Base-by-base conservation (phyloP, 2,888 invertebrate species). In the Unio pictorum region DNA sequence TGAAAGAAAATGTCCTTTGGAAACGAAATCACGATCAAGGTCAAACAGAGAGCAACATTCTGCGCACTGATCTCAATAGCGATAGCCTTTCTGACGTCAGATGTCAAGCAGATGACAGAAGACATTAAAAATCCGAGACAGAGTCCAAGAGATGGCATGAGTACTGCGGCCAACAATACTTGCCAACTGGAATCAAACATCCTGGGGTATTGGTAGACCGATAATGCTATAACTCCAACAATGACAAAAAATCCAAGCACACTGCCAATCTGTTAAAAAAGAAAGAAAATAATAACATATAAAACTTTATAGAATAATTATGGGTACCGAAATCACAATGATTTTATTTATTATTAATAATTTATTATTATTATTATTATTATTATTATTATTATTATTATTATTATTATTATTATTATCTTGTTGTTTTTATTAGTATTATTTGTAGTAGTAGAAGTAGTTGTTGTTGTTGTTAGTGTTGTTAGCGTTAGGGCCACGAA, bases 41-140 rank as follows among this genome's bases (percentile, higher is more conserved):
- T 72, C 23, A 68, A 56, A 55, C 68, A 72, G 4, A 72, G 61
- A 17, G 66, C 66, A 7, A 72, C 66, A n/a, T 72, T 72, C 63
- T 72, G 72, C 17, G 67, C 63, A 3, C 68, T 65, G 26, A 64
- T 62, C 23, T 72, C 68, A n/a, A 72, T 59, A 5, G 65, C 65
- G 23, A 72, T 61, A 17, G 72, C 68, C n/a, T 68, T 56, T 18
- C 72, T 58, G 26, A 64, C 55, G 15, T 56, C 30, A 55, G 56
- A 63, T 2, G 65, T 15, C 5, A 65, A 28, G 45, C 72, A 26
- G 15, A 55, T 45, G 15, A 66, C 63, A 6, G 60, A 61, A 7
- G 72, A 56, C 8, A 64, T 23, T 5, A 58, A 23, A 55, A 63
- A 72, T 26, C 72, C 68, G 20, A 68, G 23, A 15, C 28, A 34